A percentile compares a stretch with the other conserved stretches of the same genome.
phyloP scores from a whole-genome alignment of 1,140 invertebrate genomes.

The Trichomalopsis sarcophagae region DNA sequence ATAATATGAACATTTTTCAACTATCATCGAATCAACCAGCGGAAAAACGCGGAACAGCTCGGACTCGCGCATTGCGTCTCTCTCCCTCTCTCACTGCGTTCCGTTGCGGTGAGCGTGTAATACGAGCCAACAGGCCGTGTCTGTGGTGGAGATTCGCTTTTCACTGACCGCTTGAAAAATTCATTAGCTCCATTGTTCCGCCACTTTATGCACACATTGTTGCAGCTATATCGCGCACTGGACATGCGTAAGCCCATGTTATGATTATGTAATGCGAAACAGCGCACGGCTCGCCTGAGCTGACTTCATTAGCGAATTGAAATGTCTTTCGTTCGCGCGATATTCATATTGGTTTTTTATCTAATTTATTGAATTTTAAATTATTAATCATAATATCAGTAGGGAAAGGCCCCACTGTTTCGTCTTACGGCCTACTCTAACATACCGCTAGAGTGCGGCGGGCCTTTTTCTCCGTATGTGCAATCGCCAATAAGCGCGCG shows the following conservation, averaged over 20 bases:
- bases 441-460: too few species aligned
- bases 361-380: too few species aligned
- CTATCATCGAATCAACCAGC: neutral
- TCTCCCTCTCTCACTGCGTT: constrained; percentile 55
- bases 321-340: neutral
- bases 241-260: neutral
- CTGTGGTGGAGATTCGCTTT: constrained; percentile 28
- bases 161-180: constrained; percentile 67
- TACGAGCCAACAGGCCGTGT: constrained; percentile 71
- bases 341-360: neutral
- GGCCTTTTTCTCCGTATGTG: too few species aligned
- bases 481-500: too few species aligned
- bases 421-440: too few species aligned
- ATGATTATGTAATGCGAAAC: neutral
- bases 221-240: neutral
- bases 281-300: neutral
- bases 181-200: constrained; percentile 66
- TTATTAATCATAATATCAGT: too few species aligned
- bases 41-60: constrained; percentile 14
- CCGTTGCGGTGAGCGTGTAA: constrained; percentile 71
- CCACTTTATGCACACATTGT: constrained; percentile 54
- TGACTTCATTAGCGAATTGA: neutral
- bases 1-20: neutral
- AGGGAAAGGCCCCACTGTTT: too few species aligned
- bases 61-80: constrained; percentile 54